Percentiles rank a stretch among this genome's conserved stretches.
phyloP scores from a whole-genome alignment of 2,797 vertebrate genomes.

The Heterohyrax brucei region DNA sequence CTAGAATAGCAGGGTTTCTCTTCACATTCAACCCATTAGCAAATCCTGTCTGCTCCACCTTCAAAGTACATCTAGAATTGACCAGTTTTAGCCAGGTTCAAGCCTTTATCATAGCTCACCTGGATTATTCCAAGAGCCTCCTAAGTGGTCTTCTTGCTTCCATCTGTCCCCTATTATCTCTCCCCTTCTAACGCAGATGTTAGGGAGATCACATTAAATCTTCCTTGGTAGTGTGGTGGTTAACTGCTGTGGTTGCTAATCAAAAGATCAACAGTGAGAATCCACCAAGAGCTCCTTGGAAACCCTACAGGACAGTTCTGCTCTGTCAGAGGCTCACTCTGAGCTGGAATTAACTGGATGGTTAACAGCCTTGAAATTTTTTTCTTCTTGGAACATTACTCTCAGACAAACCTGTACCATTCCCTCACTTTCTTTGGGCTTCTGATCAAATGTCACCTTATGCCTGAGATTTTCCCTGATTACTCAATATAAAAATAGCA shows the following conservation, averaged over 20 bases:
- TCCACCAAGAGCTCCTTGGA: too few species aligned
- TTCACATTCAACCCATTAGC: too few species aligned
- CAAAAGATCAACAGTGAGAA: too few species aligned
- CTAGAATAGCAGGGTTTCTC: too few species aligned
- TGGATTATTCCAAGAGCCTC: not conserved
- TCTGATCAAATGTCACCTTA: slow-evolving; percentile 1
- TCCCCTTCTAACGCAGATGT: not conserved
- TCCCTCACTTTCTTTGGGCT: not conserved
- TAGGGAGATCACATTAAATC: not conserved
- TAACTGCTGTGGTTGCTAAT: too few species aligned
- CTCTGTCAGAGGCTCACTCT: too few species aligned
- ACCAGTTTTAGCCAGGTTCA: not conserved
- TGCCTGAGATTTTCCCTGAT: not conserved
- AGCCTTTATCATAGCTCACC: not conserved
- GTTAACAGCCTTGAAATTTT: too few species aligned
- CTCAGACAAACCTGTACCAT: not conserved
- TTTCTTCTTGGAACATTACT: not conserved
- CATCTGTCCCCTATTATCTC: not conserved
- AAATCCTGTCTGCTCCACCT: not conserved
- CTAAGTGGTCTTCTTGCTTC: not conserved
- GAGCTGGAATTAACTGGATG: too few species aligned
- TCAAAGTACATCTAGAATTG: not conserved
- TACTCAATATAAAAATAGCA: not conserved
- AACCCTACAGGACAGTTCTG: too few species aligned
- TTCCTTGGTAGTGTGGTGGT: too few species aligned